Percentiles rank a stretch among this genome's conserved stretches.
Evolutionary conservation across 2,888 invertebrate species (phyloP).

Genomic region (Scaeva pyrastri): DNA sequence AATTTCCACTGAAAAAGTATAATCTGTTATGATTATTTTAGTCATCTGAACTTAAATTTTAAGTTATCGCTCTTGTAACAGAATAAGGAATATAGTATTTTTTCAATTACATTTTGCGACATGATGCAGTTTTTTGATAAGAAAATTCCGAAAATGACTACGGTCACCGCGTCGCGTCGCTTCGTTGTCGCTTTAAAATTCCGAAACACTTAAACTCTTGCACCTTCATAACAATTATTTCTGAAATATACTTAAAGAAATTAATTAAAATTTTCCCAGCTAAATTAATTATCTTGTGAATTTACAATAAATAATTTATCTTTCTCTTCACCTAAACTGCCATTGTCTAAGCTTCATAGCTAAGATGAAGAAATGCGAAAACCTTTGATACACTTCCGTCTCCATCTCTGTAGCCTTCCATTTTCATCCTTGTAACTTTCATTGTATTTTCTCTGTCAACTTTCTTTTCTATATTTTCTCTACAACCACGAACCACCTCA

Average conservation of each 20-base stretch:
- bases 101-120: neutral
- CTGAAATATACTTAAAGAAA: conserved; percentile 45
- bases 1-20: too few relatives aligned
- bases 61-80: too few relatives aligned
- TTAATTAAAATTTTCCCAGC: conserved; percentile 61
- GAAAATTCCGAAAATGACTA: neutral
- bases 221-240: conserved; percentile 35
- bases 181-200: too few relatives aligned
- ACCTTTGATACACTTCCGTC: conserved; percentile 29
- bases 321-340: conserved; percentile 40
- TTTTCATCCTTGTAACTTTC: neutral
- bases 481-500: too few relatives aligned
- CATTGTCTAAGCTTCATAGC: conserved; percentile 47
- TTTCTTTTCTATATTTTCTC: neutral
- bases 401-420: neutral
- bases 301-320: conserved; percentile 68
- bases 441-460: conserved; percentile 1
- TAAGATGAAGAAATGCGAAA: conserved; percentile 27
- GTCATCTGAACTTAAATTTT: too few relatives aligned
- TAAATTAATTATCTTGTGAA: conserved; percentile 64
- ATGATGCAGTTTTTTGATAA: conserved; percentile 4
- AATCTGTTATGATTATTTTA: too few relatives aligned
- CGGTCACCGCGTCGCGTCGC: neutral
- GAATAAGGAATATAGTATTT: neutral
- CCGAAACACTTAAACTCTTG: neutral